Conservation (phyloP, 2,797 vertebrate species). For the Brachyrhaphis roseni region DNA sequence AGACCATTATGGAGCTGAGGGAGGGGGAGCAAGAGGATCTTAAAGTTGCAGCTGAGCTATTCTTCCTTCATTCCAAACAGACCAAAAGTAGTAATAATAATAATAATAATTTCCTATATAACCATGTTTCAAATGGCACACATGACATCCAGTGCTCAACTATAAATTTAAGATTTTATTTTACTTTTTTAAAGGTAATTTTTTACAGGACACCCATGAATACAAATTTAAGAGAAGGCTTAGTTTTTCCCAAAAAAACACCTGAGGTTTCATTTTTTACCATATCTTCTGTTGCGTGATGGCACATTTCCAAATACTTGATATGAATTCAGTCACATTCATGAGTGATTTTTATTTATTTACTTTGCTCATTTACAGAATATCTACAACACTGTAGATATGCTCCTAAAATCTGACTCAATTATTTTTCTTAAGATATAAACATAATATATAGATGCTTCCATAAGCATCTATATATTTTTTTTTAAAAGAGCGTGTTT, state of each 20-base stretch:
- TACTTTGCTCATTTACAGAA: neutral
- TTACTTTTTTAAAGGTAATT: neutral
- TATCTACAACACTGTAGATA: neutral
- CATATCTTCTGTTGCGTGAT: neutral
- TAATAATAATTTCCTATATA: neutral
- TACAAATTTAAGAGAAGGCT: neutral
- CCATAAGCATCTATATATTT: too few relatives aligned
- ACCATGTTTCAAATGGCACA: neutral
- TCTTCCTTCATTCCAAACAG: constrained; percentile 17
- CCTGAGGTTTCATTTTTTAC: neutral
- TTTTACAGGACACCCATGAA: neutral
- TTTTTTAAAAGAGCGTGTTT: too few relatives aligned
- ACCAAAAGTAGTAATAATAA: neutral
- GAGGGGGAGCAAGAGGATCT: constrained; percentile 85
- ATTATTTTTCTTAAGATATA: neutral
- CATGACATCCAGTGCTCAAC: neutral
- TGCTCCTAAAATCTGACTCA: neutral
- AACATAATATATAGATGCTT: neutral
- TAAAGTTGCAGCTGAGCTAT: constrained; percentile 90
- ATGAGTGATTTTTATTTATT: neutral
- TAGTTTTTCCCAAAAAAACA: neutral
- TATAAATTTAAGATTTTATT: neutral
- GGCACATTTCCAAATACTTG: neutral
- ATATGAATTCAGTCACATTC: neutral
- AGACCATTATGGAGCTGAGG: constrained; percentile 87